Evolutionary conservation across 2,113 vertebrate species (phyloP), one percentile per base, ranked within the genome.

Genomic region (Sclerurus mexicanus): DNA sequence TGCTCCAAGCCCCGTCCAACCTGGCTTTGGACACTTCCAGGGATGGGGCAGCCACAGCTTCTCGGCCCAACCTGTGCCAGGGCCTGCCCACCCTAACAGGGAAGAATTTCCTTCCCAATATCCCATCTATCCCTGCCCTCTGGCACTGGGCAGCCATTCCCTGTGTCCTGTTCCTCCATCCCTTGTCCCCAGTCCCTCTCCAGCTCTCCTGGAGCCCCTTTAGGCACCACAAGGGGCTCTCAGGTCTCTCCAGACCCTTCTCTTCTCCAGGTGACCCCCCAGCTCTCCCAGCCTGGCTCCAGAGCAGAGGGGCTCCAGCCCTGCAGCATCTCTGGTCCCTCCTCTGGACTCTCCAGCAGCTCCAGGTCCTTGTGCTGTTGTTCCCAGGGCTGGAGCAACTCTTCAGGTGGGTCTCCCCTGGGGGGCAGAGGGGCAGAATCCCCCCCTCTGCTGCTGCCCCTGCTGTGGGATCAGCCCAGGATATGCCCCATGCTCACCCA

Each of bases 81-180:
- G 39, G n/a, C 15, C 7, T 71, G 0, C 0, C 5, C 67, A 35
- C 5, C 35, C 35, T 58, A 17, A 0, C 6, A 55, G 13, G 12
- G 5, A 55, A 3, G 1, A 72, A 72, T 50, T 50, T 73, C 16
- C 9, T 25, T 25, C 58, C 25, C 2, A 12, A 25, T 19, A 58
- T 4, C 30, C 5, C 20, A 49, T 49, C 25, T 42, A 18, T 31
- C 40, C 11, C 9, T 56, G 5, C 21, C 40, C 60, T 40, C 35
- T 56, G 11, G 5, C 66, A 56, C 11, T 35, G 10, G 17, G 42
- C 27, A 9, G 11, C 56, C 75, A 88, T 35, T 47, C 7, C 21
- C 25, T 21, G 0, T 0, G 10, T 72, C 24, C 67, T 80, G 58
- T 42, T 35, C 25, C 49, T 80, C 42, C 31, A 27, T 1, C 0